Evolutionary conservation across 2,888 invertebrate genomes (phyloP).

Genomic region (Chelonus formosanus): DNA sequence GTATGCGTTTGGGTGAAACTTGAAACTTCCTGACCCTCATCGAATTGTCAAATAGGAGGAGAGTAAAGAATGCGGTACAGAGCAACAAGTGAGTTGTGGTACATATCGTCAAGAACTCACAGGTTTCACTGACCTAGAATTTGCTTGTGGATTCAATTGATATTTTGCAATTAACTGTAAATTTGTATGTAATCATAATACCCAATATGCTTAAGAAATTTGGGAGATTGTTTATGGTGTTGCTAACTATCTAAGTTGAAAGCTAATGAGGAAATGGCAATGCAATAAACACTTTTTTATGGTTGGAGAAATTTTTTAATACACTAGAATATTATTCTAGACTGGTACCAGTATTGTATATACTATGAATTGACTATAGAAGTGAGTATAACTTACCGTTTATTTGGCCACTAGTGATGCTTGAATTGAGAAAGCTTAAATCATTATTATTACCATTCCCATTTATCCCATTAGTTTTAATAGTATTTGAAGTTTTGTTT

Average conservation of each 20-base stretch:
- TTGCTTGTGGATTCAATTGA: slow-evolving; percentile 35
- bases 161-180: slow-evolving; percentile 36
- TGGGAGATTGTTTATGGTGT: too few relatives aligned
- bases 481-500: slow-evolving; percentile 49
- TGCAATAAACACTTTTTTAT: too few relatives aligned
- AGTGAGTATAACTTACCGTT: slow-evolving; percentile 40
- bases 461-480: slow-evolving; percentile 58
- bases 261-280: too few relatives aligned
- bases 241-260: too few relatives aligned
- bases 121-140: slow-evolving; percentile 51
- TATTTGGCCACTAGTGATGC: slow-evolving; percentile 55
- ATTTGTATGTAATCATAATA: slow-evolving; percentile 32
- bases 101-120: slow-evolving; percentile 21
- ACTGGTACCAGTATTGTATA: too few relatives aligned
- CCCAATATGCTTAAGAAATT: too few relatives aligned
- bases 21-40: slow-evolving; percentile 44
- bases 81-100: slow-evolving; percentile 35
- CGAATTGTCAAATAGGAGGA: slow-evolving; percentile 27
- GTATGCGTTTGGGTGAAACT: slow-evolving; percentile 36
- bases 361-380: too few relatives aligned
- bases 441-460: slow-evolving; percentile 62
- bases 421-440: slow-evolving; percentile 61
- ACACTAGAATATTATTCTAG: too few relatives aligned
- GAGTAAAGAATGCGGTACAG: slow-evolving; percentile 14
- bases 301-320: too few relatives aligned